phyloP scores from a whole-genome alignment of 1,140 invertebrate genomes.

The Vollenhovia emeryi region DNA sequence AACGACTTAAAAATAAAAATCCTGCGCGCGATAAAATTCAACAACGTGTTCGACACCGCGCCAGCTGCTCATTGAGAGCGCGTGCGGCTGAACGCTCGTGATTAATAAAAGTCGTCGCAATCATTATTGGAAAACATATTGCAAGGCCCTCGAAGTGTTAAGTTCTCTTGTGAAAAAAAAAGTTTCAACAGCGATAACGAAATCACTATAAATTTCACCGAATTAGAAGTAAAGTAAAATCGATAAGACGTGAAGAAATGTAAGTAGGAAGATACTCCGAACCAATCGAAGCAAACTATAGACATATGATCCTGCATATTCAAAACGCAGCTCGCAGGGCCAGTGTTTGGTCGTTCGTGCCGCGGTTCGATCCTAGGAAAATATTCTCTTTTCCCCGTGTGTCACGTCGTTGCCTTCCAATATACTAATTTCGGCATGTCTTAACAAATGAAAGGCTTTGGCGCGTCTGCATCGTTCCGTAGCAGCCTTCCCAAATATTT shows the following conservation, averaged over 20 bases:
- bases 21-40: slow-evolving; percentile 26
- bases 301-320: neutral
- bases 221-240: neutral
- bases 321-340: neutral
- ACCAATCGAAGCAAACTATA: neutral
- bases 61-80: slow-evolving; percentile 22
- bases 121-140: neutral
- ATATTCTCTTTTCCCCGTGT: slow-evolving; percentile 8
- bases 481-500: slow-evolving; percentile 82
- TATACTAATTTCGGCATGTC: slow-evolving; percentile 84
- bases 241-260: neutral
- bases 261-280: neutral
- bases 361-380: slow-evolving; percentile 12
- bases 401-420: slow-evolving; percentile 60
- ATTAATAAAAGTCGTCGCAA: neutral
- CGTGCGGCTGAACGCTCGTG: neutral
- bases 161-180: neutral
- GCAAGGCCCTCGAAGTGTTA: neutral
- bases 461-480: slow-evolving; percentile 77
- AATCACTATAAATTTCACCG: neutral
- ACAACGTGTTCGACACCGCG: slow-evolving; percentile 19
- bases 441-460: slow-evolving; percentile 85
- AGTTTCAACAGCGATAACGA: neutral
- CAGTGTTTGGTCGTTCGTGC: neutral
- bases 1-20: slow-evolving; percentile 39